Evolutionary conservation across 2,888 invertebrate species (phyloP), one percentile per base, ranked within the genome.

Genomic region (Eupithecia exiguata): DNA sequence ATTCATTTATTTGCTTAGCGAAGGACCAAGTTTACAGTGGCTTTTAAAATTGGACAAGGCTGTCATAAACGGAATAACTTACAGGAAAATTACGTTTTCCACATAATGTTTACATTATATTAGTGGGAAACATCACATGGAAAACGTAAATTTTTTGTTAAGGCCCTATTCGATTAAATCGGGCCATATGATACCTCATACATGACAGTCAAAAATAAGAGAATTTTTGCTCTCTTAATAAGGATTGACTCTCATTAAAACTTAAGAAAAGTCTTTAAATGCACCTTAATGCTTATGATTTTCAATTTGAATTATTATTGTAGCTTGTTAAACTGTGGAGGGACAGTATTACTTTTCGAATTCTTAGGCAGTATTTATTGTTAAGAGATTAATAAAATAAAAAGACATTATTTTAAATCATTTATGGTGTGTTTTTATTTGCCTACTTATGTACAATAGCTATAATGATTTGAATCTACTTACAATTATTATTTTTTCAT

Each of bases 361-460:
- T 84, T 84, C 79, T 83, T 88, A 89, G 86, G 86, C 88, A 87
- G 89, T 89, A 89, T 81, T 68, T 86, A 84, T 80, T 81, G 79
- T 84, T 83, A 84, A 90, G 86, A 86, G 88, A 88, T 84, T 87
- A 89, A 88, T 89, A 84, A 92, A 94, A 93, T 93, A 94, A 94
- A 75, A 94, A 94, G 94, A 94, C 94, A 94, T 91, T 93, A 92
- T 93, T 92, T 91, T 93, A 92, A 93, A 91, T 86, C 86, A 88
- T 86, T 53, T 85, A 63, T 78, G 75, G 81, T 74, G 81, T 74
- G 62, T 70, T 75, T 78, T 78, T 83, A 80, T 84, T 91, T 91
- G 18, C 25, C 65, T 71, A 72, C 14, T 91, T 30, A 66, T 66
- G 40, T 86, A 80, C 77, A 82, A 74, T 77, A 77, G 73, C 76